Base-by-base conservation (phyloP, 1,140 invertebrate genomes). In the Musca domestica region DNA sequence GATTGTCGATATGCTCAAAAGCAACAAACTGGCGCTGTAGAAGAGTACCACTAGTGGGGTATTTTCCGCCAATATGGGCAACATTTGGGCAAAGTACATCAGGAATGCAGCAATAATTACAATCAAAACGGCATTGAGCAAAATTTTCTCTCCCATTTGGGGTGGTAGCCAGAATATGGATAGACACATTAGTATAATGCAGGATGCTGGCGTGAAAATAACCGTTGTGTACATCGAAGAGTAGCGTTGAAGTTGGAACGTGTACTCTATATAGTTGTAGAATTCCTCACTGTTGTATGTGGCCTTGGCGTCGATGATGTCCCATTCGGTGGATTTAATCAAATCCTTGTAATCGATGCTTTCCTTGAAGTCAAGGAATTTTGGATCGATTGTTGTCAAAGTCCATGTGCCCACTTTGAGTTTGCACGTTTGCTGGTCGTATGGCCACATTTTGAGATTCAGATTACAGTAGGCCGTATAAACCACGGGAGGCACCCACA, bases 361-460 rank as follows among this genome's bases (percentile, higher is more conserved):
- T 6, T 70, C 15, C 6, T 51, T 69, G 15, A 48, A 48, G 1
- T 63, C 67, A 0, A 69, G 56, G 34, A 71, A 79, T 0, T 66
- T 70, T n/a, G 73, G 68, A 46, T 74, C 41, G 23, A 81, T 77
- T 47, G 70, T 51, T 14, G 67, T 74, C 23, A 90, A 88, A 4
- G 90, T 88, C 89, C 88, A 91, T 0, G 88, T 89, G 4, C 90
- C 90, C 15, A 92, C 83, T 67, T 84, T 85, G 2, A 93, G 72
- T 2, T 73, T 74, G 73, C 92, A 94, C 0, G 74, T 82, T 74
- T 93, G 91, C n/a, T 81, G 83, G 75, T 93, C 91, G 69, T 88
- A 90, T 0, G 91, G 91, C 89, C 90, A 93, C 25, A 86, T 82
- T 17, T 83, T 83, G 46, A 92, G 81, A 77, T 92, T 86, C 15